Percentiles rank a stretch among this genome's conserved stretches.
phyloP scores from a whole-genome alignment of 1,140 invertebrate species.

The Plutomurus gul region DNA sequence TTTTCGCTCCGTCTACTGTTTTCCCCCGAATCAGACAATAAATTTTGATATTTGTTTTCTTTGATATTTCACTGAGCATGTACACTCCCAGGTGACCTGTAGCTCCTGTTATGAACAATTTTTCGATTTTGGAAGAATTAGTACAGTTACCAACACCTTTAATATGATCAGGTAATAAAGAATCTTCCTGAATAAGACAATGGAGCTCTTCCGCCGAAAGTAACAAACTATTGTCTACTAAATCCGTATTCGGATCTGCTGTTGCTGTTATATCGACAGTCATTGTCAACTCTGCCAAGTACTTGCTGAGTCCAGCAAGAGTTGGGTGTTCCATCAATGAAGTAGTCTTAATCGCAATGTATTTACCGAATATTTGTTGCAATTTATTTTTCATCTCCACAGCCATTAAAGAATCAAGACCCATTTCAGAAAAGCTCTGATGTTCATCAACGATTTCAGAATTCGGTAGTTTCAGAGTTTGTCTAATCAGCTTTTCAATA shows the following conservation, averaged over 20 bases:
- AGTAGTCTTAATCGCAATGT: neutral
- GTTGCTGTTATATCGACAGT: neutral
- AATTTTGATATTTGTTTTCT: neutral
- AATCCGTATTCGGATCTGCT: neutral
- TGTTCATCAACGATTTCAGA: constrained; percentile 22
- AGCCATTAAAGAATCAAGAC: constrained; percentile 27
- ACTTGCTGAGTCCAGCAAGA: neutral
- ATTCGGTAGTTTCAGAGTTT: constrained; percentile 30
- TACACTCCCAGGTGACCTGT: neutral
- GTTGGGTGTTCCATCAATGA: neutral
- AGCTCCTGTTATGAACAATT: neutral
- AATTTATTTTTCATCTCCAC: constrained; percentile 36
- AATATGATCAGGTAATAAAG: neutral
- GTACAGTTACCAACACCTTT: neutral
- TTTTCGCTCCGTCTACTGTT: neutral
- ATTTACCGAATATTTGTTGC: neutral
- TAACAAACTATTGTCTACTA: neutral
- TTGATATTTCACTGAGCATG: neutral
- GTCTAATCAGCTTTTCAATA: neutral
- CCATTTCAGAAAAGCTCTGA: constrained; percentile 20
- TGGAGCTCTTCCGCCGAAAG: neutral
- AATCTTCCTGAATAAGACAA: neutral
- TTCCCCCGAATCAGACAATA: neutral
- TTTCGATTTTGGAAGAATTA: neutral
- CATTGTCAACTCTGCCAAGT: neutral